Evolutionary conservation across 2,113 vertebrate genomes (phyloP).

Genomic region (Leptobrachium leishanense): DNA sequence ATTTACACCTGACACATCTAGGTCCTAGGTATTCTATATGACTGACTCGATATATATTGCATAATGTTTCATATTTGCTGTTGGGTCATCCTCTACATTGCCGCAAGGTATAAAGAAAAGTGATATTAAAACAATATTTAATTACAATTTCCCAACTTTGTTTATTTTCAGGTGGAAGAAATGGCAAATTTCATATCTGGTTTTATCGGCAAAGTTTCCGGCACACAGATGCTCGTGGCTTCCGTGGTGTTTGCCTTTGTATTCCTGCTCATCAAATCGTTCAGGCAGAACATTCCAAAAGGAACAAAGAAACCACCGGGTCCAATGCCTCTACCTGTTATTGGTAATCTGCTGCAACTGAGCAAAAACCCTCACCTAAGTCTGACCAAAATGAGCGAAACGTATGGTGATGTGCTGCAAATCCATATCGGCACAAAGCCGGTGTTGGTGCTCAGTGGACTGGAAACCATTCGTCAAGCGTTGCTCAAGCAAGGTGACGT

Average conservation of each 20-base stretch:
- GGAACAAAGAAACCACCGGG: slow-evolving; percentile 78
- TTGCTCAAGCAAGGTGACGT: slow-evolving; percentile 83
- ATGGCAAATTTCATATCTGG: not conserved
- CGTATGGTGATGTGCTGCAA: slow-evolving; percentile 79
- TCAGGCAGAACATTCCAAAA: slow-evolving; percentile 61
- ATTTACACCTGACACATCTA: no score
- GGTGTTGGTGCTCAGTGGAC: slow-evolving; percentile 82
- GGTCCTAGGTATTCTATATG: no score
- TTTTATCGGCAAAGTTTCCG: slow-evolving; percentile 60
- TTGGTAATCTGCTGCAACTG: slow-evolving; percentile 78
- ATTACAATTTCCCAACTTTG: no score
- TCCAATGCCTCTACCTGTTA: slow-evolving; percentile 75
- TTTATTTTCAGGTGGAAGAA: not conserved
- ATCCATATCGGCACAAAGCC: slow-evolving; percentile 80
- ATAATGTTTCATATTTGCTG: no score
- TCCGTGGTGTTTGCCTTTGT: slow-evolving; percentile 65
- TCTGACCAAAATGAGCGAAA: slow-evolving; percentile 74
- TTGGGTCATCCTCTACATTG: no score
- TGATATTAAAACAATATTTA: no score
- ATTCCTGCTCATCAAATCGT: slow-evolving; percentile 65
- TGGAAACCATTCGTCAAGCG: slow-evolving; percentile 77
- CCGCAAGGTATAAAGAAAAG: no score
- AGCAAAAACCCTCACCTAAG: slow-evolving; percentile 73
- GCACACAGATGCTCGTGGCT: slow-evolving; percentile 71
- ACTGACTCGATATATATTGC: no score